Conservation (phyloP, 2,888 invertebrate genomes). For the Seira ritae region DNA sequence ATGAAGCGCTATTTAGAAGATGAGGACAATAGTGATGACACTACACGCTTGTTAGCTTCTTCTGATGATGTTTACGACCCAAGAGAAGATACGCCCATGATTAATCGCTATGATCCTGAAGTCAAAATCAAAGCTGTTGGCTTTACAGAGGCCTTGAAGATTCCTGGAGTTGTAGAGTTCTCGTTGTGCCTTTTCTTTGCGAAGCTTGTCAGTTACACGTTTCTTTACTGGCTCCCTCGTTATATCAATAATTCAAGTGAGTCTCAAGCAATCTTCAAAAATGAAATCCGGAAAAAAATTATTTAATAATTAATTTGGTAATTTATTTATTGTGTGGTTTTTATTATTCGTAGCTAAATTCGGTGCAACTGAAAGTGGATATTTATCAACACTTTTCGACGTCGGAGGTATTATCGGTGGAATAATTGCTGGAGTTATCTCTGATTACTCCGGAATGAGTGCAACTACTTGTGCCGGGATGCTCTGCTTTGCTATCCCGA, state of each 20-base stretch:
- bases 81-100: slow-evolving; percentile 74
- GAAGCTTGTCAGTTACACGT: slow-evolving; percentile 97
- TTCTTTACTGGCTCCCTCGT: slow-evolving; percentile 95
- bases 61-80: slow-evolving; percentile 61
- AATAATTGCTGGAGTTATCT: slow-evolving; percentile 89
- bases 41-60: slow-evolving; percentile 43
- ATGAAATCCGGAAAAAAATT: background rate
- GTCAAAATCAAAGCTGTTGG: slow-evolving; percentile 81
- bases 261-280: slow-evolving; percentile 76
- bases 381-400: slow-evolving; percentile 89
- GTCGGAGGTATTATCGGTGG: slow-evolving; percentile 94
- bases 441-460: slow-evolving; percentile 89
- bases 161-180: slow-evolving; percentile 96
- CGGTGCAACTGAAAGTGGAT: slow-evolving; percentile 83
- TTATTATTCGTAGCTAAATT: slow-evolving; percentile 79
- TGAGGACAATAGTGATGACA: slow-evolving; percentile 48
- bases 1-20: slow-evolving; percentile 32
- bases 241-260: slow-evolving; percentile 91
- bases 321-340: background rate
- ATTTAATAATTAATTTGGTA: no score
- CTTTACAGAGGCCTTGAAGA: slow-evolving; percentile 85
- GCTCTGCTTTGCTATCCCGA: slow-evolving; percentile 87
- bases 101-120: slow-evolving; percentile 68
- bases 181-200: slow-evolving; percentile 96
- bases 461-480: slow-evolving; percentile 91